Evolutionary conservation across 2,113 vertebrate species (phyloP).

Genomic region (Etheostoma cragini): DNA sequence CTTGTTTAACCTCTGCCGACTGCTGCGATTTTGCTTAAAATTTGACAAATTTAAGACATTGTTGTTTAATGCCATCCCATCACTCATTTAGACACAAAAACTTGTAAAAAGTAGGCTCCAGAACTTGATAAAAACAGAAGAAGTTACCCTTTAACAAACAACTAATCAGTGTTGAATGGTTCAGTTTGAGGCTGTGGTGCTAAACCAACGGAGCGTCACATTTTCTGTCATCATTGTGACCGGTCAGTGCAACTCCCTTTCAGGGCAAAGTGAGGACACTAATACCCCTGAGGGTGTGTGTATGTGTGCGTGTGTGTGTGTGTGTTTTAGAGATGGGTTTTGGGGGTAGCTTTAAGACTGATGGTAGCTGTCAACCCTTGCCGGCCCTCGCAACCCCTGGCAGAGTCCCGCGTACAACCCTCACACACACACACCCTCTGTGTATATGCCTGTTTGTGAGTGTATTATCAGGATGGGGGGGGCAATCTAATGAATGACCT

Average conservation of each 20-base stretch:
- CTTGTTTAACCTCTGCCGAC: too few relatives aligned
- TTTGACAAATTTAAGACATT: too few relatives aligned
- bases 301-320: conserved; percentile 35
- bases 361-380: conserved; percentile 71
- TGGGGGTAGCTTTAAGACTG: conserved; percentile 62
- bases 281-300: conserved; percentile 55
- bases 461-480: conserved; percentile 64
- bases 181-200: neutral
- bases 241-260: conserved; percentile 54
- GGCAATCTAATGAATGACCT: conserved; percentile 75
- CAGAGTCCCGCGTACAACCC: conserved; percentile 38
- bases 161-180: neutral
- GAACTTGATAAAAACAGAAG: too few relatives aligned
- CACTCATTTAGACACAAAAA: too few relatives aligned
- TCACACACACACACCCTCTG: conserved; percentile 6
- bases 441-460: conserved; percentile 25
- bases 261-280: conserved; percentile 69
- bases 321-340: conserved; percentile 16
- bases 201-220: conserved; percentile 12
- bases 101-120: too few relatives aligned
- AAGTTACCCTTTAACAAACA: neutral
- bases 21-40: too few relatives aligned
- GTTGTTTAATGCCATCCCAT: too few relatives aligned
- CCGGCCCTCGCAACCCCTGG: conserved; percentile 50
- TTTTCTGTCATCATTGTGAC: conserved; percentile 65